These are phyloP conservation scores for Marisa cornuarietis DNA, from an alignment of 1,140 invertebrate genomes.

Conservation along the genomic window DNA sequence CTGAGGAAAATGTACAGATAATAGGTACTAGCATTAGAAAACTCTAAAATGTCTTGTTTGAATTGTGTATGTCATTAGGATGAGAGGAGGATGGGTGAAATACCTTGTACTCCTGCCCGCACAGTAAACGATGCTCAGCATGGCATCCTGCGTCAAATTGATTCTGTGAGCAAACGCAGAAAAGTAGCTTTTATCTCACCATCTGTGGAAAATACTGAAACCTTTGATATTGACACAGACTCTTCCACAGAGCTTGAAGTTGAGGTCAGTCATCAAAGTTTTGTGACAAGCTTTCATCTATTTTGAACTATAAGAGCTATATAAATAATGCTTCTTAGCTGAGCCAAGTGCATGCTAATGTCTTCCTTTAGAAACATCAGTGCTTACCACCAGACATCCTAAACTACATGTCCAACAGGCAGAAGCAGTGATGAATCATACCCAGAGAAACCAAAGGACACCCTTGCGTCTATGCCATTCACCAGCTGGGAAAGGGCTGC, in stretches of 20 bases:
- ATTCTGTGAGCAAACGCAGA: conserved; percentile 29
- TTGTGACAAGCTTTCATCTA: not conserved
- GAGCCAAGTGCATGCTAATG: too few species aligned
- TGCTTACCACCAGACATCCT: too few species aligned
- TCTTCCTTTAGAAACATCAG: too few species aligned
- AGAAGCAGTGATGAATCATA: not conserved
- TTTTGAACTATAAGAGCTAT: not conserved
- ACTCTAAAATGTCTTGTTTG: too few species aligned
- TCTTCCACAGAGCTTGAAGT: conserved; percentile 34
- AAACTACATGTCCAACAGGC: too few species aligned
- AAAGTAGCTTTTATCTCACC: conserved; percentile 30
- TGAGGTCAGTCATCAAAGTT: conserved; percentile 19
- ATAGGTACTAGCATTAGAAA: too few species aligned
- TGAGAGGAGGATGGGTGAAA: not conserved
- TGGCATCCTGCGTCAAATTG: conserved; percentile 21
- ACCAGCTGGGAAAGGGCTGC: not conserved
- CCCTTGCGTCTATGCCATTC: conserved; percentile 13
- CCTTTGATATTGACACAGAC: conserved; percentile 21
- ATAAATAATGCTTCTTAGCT: too few species aligned
- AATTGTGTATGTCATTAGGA: too few species aligned
- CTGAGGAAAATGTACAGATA: too few species aligned
- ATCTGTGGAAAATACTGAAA: conserved; percentile 17
- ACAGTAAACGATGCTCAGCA: conserved; percentile 15
- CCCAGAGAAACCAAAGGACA: not conserved
- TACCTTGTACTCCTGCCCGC: conserved; percentile 7